Conservation (phyloP, 2,113 vertebrate genomes). For the Chunga burmeisteri region DNA sequence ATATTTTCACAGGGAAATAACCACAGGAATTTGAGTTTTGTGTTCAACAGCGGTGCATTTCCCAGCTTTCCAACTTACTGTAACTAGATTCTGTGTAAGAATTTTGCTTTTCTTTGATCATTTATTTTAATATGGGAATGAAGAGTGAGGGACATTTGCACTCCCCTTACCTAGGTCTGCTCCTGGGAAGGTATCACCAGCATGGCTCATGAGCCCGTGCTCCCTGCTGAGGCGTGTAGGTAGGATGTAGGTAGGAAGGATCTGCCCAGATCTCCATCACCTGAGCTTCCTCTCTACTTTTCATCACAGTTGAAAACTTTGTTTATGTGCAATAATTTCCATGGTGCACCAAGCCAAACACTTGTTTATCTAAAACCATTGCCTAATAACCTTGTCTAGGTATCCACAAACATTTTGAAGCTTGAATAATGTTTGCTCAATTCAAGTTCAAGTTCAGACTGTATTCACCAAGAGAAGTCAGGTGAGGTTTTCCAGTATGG, state of each 20-base stretch:
- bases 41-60: not conserved
- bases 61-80: not conserved
- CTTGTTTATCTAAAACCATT: not conserved
- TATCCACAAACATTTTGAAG: not conserved
- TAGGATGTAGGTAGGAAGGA: not conserved
- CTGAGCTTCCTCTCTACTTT: not conserved
- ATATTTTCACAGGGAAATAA: not conserved
- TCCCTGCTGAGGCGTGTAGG: not conserved
- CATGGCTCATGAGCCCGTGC: fast-evolving
- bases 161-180: not conserved
- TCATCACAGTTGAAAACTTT: not conserved
- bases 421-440: not conserved
- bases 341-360: not conserved
- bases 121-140: not conserved
- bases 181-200: not conserved
- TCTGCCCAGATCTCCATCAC: not conserved
- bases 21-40: not conserved
- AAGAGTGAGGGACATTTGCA: not conserved
- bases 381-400: not conserved
- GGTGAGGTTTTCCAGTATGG: not conserved
- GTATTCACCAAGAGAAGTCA: not conserved
- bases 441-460: not conserved
- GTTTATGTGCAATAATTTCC: not conserved
- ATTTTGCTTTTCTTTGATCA: not conserved
- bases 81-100: not conserved